Percentiles rank a stretch among this genome's conserved stretches.
phyloP scores from a whole-genome alignment of 2,888 invertebrate species.

The Dicyrtomina minuta region DNA sequence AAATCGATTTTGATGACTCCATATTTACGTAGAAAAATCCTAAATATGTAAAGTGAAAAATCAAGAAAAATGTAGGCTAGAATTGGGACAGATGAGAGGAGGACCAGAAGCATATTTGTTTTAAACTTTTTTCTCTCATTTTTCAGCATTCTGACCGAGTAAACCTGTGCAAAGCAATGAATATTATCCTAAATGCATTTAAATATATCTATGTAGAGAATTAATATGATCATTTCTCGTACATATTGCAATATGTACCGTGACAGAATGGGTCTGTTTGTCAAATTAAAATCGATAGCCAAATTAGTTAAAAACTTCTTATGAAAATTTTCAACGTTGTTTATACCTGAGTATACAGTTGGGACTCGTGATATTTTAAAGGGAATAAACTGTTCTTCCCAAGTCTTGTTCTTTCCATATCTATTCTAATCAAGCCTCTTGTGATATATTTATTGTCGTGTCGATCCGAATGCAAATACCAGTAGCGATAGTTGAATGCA shows the following conservation, averaged over 20 bases:
- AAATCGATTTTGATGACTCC: slow-evolving; percentile 56
- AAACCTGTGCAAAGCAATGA: too few relatives aligned
- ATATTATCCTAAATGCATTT: too few relatives aligned
- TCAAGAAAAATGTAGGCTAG: slow-evolving; percentile 73
- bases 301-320: too few relatives aligned
- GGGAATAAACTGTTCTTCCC: slow-evolving; percentile 57
- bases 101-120: slow-evolving; percentile 63
- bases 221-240: too few relatives aligned
- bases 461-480: slow-evolving; percentile 41
- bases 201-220: too few relatives aligned
- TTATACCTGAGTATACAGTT: slow-evolving; percentile 55
- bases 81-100: slow-evolving; percentile 70
- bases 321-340: too few relatives aligned
- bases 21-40: slow-evolving; percentile 61
- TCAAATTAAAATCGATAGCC: too few relatives aligned
- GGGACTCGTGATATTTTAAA: slow-evolving; percentile 55
- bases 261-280: too few relatives aligned
- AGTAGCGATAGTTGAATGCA: slow-evolving; percentile 40
- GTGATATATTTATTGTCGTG: slow-evolving; percentile 57
- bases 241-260: too few relatives aligned
- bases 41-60: slow-evolving; percentile 76
- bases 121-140: slow-evolving; percentile 64
- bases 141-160: slow-evolving; percentile 64
- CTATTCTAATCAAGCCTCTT: slow-evolving; percentile 55
- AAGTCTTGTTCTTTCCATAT: slow-evolving; percentile 54